phyloP scores from a whole-genome alignment of 2,888 invertebrate species.

The Trissolcus japonicus region DNA sequence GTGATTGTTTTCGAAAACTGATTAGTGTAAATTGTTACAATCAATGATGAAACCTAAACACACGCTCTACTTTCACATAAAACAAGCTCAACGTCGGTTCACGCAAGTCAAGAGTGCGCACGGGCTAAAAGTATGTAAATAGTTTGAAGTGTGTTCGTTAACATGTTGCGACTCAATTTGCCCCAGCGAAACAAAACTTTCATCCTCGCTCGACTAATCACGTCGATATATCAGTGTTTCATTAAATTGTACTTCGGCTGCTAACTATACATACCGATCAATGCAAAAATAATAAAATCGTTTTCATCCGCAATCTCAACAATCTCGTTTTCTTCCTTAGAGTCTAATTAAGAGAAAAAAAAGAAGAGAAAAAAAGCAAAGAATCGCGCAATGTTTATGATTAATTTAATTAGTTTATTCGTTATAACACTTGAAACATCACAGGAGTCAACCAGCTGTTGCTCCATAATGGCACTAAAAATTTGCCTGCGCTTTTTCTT shows the following conservation, averaged over 20 bases:
- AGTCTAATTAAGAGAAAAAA: constrained; percentile 14
- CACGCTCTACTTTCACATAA: constrained; percentile 12
- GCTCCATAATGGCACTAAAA: constrained; percentile 40
- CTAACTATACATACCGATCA: too few relatives aligned
- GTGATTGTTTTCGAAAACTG: neutral
- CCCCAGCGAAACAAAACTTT: constrained; percentile 1
- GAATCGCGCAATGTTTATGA: constrained; percentile 12
- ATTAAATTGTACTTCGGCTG: too few relatives aligned
- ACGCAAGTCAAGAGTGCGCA: constrained; percentile 18
- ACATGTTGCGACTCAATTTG: constrained; percentile 15
- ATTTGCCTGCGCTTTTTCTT: constrained; percentile 31
- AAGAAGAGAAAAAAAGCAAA: neutral
- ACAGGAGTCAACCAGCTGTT: constrained; percentile 51
- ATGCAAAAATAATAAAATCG: neutral
- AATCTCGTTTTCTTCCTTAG: neutral
- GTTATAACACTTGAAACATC: constrained; percentile 40
- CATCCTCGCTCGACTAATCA: neutral
- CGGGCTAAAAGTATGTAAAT: constrained; percentile 20
- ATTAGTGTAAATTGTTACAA: constrained; percentile 5
- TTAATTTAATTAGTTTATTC: constrained; percentile 44
- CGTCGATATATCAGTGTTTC: neutral
- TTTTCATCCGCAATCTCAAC: neutral
- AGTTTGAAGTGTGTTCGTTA: constrained; percentile 26
- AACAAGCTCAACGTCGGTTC: constrained; percentile 4
- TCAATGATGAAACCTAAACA: constrained; percentile 16